Conservation (phyloP, 2,797 vertebrate genomes). For the Limnodromus scolopaceus region DNA sequence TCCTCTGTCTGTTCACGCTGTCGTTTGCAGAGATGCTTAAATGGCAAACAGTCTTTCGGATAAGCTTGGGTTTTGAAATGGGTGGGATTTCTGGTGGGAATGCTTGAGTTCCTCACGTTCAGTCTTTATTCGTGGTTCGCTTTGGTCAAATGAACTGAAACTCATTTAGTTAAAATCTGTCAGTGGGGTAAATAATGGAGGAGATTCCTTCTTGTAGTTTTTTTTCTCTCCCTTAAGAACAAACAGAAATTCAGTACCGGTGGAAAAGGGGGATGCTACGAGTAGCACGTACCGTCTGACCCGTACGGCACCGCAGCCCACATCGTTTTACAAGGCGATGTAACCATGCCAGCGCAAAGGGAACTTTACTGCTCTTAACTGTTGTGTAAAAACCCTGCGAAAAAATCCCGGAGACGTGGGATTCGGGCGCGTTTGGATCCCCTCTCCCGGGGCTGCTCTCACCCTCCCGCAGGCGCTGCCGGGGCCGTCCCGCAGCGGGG, state of each 20-base stretch:
- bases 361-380: not conserved
- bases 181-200: not conserved
- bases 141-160: not conserved
- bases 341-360: not conserved
- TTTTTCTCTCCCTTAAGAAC: not conserved
- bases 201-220: not conserved
- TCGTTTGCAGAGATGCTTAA: not conserved
- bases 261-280: not conserved
- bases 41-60: not conserved
- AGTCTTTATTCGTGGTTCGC: not conserved
- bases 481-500: not conserved
- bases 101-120: not conserved
- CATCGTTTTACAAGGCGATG: not conserved
- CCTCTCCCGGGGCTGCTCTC: not conserved
- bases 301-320: not conserved
- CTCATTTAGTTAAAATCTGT: not conserved
- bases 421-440: not conserved
- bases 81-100: not conserved
- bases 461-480: not conserved
- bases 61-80: not conserved
- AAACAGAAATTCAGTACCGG: not conserved
- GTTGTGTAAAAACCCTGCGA: not conserved
- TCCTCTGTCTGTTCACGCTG: not conserved
- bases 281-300: not conserved
- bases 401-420: not conserved